Conservation (phyloP, 2,888 invertebrate species). For the Philopedon plagiatum region DNA sequence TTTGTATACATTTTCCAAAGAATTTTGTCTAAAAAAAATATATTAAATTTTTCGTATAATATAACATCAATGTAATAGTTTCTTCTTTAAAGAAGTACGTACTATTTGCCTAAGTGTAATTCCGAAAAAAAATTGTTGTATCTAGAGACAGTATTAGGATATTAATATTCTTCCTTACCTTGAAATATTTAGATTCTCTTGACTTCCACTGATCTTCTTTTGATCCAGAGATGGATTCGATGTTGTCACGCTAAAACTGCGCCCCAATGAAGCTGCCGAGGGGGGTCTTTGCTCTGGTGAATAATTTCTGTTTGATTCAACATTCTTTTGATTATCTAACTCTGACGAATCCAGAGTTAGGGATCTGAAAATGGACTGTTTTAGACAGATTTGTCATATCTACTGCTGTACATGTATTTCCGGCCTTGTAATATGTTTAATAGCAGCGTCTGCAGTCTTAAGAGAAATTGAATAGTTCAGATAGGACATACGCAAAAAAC, state of each 20-base stretch:
- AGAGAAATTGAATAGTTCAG: too few relatives aligned
- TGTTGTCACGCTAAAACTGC: slow-evolving; percentile 71
- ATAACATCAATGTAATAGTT: too few relatives aligned
- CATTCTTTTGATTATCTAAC: slow-evolving; percentile 53
- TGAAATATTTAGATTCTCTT: slow-evolving; percentile 50
- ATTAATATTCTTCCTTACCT: slow-evolving; percentile 38
- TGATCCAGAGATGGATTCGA: slow-evolving; percentile 71
- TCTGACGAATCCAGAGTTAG: slow-evolving; percentile 65
- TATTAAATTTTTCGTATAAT: too few relatives aligned
- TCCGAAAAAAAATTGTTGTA: too few relatives aligned
- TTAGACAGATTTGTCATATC: too few relatives aligned
- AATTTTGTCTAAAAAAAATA: slow-evolving; percentile 51
- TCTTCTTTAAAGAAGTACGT: too few relatives aligned
- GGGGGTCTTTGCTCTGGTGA: slow-evolving; percentile 59
- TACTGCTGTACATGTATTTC: too few relatives aligned
- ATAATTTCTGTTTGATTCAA: slow-evolving; percentile 62
- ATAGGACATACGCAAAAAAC: too few relatives aligned
- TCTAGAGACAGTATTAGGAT: too few relatives aligned
- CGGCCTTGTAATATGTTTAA: too few relatives aligned
- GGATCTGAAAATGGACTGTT: slow-evolving; percentile 60
- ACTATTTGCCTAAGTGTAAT: too few relatives aligned
- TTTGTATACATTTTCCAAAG: slow-evolving; percentile 58
- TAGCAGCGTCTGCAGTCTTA: too few relatives aligned
- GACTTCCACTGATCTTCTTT: slow-evolving; percentile 66
- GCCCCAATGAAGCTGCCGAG: slow-evolving; percentile 67